Evolutionary conservation across 1,140 invertebrate genomes (phyloP).

Genomic region (Cataglyphis hispanica): DNA sequence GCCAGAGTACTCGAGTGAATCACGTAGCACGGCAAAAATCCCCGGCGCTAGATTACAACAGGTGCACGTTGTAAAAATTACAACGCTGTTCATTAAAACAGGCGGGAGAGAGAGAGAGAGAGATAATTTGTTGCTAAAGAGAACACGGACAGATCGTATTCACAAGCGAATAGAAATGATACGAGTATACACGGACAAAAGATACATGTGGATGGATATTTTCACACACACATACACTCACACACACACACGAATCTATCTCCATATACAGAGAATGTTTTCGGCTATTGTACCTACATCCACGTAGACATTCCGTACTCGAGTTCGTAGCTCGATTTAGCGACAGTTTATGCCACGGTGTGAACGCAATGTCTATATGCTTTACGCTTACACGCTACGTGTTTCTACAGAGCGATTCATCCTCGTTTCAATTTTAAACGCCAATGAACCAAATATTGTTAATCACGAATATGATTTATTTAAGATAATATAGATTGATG

Average conservation of each 20-base stretch:
- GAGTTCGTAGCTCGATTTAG: conserved; percentile 37
- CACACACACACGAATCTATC: background rate
- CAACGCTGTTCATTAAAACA: conserved; percentile 37
- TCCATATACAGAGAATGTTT: conserved; percentile 37
- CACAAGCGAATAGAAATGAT: conserved; percentile 44
- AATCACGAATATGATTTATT: background rate
- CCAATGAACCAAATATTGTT: background rate
- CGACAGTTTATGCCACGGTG: conserved; percentile 33
- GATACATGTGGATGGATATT: background rate
- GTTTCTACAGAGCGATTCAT: conserved; percentile 1
- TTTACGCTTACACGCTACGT: conserved; percentile 23
- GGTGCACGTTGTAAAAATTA: conserved; percentile 56
- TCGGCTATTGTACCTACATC: conserved; percentile 34
- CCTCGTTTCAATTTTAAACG: conserved; percentile 26
- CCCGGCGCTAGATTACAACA: conserved; percentile 51
- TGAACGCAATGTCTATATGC: conserved; percentile 34
- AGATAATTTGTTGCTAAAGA: conserved; percentile 1
- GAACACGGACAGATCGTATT: conserved; percentile 11
- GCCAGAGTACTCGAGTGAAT: conserved; percentile 39
- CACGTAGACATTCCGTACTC: conserved; percentile 7
- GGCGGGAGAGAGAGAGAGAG: background rate
- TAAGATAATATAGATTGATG: background rate
- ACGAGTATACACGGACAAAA: background rate
- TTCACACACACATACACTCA: background rate
- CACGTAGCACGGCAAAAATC: conserved; percentile 41